Conservation (phyloP, 2,888 invertebrate species). For the Spialia ferax region DNA sequence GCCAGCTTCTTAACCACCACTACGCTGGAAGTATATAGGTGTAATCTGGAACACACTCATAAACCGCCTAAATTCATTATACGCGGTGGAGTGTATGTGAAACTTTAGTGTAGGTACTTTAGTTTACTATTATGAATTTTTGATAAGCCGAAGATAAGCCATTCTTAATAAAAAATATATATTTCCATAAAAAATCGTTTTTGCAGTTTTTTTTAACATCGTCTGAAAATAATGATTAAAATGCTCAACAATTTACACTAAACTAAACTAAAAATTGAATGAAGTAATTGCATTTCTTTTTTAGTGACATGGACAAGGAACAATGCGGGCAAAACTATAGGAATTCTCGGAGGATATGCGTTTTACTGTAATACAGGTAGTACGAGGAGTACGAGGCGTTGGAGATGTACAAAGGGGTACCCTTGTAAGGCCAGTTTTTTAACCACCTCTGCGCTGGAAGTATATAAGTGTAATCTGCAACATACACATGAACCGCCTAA, state of each 20-base stretch:
- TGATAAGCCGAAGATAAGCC: too few species aligned
- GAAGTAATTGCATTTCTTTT: slow-evolving; percentile 27
- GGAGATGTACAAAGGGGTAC: slow-evolving; percentile 49
- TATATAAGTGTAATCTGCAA: slow-evolving; percentile 70
- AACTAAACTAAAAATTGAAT: too few species aligned
- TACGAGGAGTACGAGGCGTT: slow-evolving; percentile 38
- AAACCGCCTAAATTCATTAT: slow-evolving; percentile 54
- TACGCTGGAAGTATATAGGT: slow-evolving; percentile 66
- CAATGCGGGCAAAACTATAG: slow-evolving; percentile 48
- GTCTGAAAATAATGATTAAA: too few species aligned
- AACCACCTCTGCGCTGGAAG: slow-evolving; percentile 65
- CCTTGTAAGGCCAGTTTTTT: slow-evolving; percentile 75
- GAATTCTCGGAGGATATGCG: slow-evolving; percentile 48
- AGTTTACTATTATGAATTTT: not conserved
- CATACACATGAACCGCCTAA: slow-evolving; percentile 70
- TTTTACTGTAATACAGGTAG: slow-evolving; percentile 45
- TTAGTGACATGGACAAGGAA: slow-evolving; percentile 46
- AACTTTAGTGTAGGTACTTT: not conserved
- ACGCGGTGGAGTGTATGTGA: slow-evolving; percentile 45
- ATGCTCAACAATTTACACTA: too few species aligned
- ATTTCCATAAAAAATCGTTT: too few species aligned
- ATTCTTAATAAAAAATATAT: too few species aligned
- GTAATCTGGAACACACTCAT: slow-evolving; percentile 78
- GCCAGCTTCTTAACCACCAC: slow-evolving; percentile 74
- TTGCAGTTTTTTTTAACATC: too few species aligned